Evolutionary conservation across 2,113 vertebrate genomes (phyloP).

Genomic region (Mirza zaza): DNA sequence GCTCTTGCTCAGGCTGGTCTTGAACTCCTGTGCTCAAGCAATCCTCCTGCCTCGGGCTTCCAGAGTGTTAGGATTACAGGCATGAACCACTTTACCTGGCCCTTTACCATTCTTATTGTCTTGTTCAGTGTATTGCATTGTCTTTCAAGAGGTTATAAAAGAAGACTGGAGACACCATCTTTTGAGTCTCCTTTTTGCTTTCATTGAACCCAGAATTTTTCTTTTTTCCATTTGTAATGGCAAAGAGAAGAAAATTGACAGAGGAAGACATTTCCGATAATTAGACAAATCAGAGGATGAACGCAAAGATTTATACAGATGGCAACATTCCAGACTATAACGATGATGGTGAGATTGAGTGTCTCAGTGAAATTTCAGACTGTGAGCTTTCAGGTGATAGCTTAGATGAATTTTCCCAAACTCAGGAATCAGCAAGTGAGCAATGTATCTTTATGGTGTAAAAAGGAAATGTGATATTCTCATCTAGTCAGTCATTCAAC

Average conservation of each 20-base stretch:
- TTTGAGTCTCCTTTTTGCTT: slow-evolving; percentile 1
- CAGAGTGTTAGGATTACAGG: too few relatives aligned
- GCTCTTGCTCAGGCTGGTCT: too few relatives aligned
- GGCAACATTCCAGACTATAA: not conserved
- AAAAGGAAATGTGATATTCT: not conserved
- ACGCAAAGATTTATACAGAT: not conserved
- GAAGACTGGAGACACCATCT: not conserved
- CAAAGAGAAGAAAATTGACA: not conserved
- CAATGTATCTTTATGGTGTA: not conserved
- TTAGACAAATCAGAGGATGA: not conserved
- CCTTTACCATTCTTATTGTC: not conserved
- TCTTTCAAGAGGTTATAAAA: not conserved
- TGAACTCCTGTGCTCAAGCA: too few relatives aligned
- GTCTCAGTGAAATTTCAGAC: not conserved
- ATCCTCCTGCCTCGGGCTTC: too few relatives aligned
- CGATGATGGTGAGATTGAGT: not conserved
- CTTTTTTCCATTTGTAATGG: not conserved
- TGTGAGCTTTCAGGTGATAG: not conserved
- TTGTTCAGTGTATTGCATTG: not conserved
- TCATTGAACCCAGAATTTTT: slow-evolving; percentile 27
- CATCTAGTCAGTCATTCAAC: not conserved
- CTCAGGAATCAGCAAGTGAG: not conserved
- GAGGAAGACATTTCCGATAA: not conserved
- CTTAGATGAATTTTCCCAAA: not conserved
- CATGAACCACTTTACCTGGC: too few relatives aligned